A percentile compares a stretch with the other conserved stretches of the same genome.
Evolutionary conservation across 2,888 invertebrate species (phyloP).

Genomic region (Laothoe populi): DNA sequence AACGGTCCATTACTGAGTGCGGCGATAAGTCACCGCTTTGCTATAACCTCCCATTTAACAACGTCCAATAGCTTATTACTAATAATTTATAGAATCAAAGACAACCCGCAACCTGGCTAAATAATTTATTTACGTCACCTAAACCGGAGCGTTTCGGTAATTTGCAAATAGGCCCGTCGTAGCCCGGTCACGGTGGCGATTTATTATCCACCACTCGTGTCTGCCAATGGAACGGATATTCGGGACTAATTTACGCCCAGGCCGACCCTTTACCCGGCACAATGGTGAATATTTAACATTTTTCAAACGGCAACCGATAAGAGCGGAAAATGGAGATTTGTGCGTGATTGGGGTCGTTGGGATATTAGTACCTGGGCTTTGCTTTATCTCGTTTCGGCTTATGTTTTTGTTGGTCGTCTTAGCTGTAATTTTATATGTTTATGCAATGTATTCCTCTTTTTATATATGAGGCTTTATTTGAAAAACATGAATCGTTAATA

Average conservation of each 20-base stretch:
- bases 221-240: conserved; percentile 33
- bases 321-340: conserved; percentile 21
- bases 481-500: too few relatives aligned
- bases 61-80: background rate
- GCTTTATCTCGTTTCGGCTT: background rate
- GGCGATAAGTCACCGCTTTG: background rate
- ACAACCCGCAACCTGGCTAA: conserved; percentile 14
- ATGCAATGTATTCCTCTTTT: too few relatives aligned
- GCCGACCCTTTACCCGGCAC: conserved; percentile 25
- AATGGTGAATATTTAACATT: conserved; percentile 27
- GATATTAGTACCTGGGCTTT: background rate
- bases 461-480: too few relatives aligned
- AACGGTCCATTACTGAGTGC: too few relatives aligned
- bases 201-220: conserved; percentile 32
- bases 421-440: background rate
- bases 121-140: conserved; percentile 17
- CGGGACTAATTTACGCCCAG: conserved; percentile 31
- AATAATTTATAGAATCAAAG: conserved; percentile 20
- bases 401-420: background rate
- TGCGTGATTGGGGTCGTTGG: conserved; percentile 7
- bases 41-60: background rate
- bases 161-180: conserved; percentile 25
- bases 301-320: conserved; percentile 27
- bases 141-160: conserved; percentile 18
- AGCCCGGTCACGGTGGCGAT: conserved; percentile 25